A percentile compares a stretch with the other conserved stretches of the same genome.
phyloP scores from a whole-genome alignment of 2,888 invertebrate genomes.

The Tubulanus polymorphus region DNA sequence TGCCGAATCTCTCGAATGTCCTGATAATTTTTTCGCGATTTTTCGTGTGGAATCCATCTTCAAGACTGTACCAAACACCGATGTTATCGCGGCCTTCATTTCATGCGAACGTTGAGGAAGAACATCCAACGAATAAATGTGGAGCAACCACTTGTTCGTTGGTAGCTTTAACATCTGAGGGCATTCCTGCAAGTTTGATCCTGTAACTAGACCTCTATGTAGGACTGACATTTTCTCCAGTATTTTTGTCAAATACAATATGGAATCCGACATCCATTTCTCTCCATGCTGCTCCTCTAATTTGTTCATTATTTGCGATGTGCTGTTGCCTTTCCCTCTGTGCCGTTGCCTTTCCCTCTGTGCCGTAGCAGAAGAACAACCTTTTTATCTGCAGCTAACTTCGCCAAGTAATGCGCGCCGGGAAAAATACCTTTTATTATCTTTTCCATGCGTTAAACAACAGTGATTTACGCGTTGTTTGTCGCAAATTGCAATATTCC shows the following conservation, averaged over 20 bases:
- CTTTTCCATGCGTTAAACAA: no score
- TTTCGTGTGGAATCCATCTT: slow-evolving; percentile 33
- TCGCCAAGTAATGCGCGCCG: no score
- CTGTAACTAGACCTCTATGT: slow-evolving; percentile 4
- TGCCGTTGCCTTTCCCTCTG: background rate
- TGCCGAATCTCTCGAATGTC: background rate
- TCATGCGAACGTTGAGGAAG: slow-evolving; percentile 17
- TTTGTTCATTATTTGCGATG: background rate
- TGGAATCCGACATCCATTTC: background rate
- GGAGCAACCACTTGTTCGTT: slow-evolving; percentile 21
- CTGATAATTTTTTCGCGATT: no score
- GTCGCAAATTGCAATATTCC: no score
- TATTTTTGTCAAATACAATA: slow-evolving; percentile 2
- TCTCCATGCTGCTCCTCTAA: slow-evolving; percentile 1
- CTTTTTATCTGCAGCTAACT: no score
- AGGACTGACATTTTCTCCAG: slow-evolving; percentile 8
- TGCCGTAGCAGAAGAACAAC: background rate
- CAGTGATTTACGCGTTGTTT: no score
- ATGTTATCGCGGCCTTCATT: slow-evolving; percentile 25
- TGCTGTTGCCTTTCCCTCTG: no score
- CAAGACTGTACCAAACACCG: slow-evolving; percentile 22
- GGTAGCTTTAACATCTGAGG: slow-evolving; percentile 15
- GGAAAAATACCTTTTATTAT: no score
- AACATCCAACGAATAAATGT: slow-evolving; percentile 21
- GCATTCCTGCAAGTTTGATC: slow-evolving; percentile 10